These are phyloP conservation scores for Galbula dea DNA, from an alignment of 2,113 vertebrate genomes.

Conservation along the genomic window DNA sequence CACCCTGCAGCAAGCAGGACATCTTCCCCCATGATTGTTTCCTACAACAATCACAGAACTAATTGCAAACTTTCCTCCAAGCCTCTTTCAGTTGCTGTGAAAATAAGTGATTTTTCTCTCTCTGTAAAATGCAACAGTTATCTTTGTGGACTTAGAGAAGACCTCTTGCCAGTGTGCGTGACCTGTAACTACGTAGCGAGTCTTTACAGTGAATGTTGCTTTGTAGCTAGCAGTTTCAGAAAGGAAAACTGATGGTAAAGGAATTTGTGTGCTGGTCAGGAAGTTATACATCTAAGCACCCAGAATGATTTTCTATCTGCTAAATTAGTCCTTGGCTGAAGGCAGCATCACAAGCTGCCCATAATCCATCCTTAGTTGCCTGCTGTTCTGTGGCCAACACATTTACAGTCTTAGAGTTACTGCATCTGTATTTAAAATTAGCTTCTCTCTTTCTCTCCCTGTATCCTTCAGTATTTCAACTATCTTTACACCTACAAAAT, in stretches of 20 bases:
- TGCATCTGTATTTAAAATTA: neutral
- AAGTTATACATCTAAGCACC: neutral
- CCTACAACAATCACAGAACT: neutral
- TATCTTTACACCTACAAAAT: constrained; percentile 98
- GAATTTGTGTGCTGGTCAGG: neutral
- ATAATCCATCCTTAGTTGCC: neutral
- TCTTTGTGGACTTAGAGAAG: neutral
- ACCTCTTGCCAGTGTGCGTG: neutral
- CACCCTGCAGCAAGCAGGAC: too few relatives aligned
- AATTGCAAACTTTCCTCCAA: neutral
- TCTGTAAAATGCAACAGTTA: neutral
- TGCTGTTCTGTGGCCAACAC: neutral
- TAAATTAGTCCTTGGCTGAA: neutral
- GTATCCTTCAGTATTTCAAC: constrained; percentile 89
- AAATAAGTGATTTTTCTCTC: neutral
- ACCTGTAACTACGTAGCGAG: neutral
- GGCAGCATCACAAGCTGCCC: neutral
- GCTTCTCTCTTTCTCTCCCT: neutral
- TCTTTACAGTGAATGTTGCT: neutral
- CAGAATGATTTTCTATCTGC: neutral
- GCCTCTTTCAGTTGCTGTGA: neutral
- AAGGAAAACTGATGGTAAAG: neutral
- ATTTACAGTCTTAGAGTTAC: neutral
- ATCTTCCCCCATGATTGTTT: too few relatives aligned
- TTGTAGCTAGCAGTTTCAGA: neutral